Evolutionary conservation across 2,888 invertebrate species (phyloP).

Genomic region (Cheilosia pagana): DNA sequence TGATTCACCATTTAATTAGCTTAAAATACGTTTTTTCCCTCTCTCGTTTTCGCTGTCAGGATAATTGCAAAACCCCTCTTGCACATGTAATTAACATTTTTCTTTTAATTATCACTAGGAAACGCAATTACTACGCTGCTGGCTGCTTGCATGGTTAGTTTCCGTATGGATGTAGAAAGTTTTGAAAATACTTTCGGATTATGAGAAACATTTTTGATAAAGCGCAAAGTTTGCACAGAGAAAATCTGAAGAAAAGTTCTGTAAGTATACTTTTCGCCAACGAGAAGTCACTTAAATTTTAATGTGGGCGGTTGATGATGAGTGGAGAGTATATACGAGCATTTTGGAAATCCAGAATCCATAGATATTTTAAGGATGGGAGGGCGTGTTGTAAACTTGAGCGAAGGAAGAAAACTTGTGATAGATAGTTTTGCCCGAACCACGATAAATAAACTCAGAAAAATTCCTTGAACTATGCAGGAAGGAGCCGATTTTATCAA

Average conservation of each 20-base stretch:
- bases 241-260: slow-evolving; percentile 22
- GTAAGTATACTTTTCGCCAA: background rate
- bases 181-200: slow-evolving; percentile 18
- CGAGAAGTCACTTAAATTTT: slow-evolving; percentile 16
- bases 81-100: slow-evolving; percentile 42
- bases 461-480: no score
- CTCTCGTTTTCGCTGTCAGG: background rate
- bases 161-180: slow-evolving; percentile 14
- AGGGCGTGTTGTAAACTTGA: background rate
- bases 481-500: no score
- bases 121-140: slow-evolving; percentile 19
- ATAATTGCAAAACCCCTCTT: slow-evolving; percentile 42
- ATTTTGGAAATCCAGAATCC: slow-evolving; percentile 2
- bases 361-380: background rate
- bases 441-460: no score
- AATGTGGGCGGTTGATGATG: slow-evolving; percentile 9
- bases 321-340: background rate
- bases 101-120: slow-evolving; percentile 34
- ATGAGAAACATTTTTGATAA: slow-evolving; percentile 12
- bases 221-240: slow-evolving; percentile 21
- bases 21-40: slow-evolving; percentile 4
- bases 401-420: background rate
- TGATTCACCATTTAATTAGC: slow-evolving; percentile 61
- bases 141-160: slow-evolving; percentile 11
- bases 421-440: background rate